Evolutionary conservation across 2,113 vertebrate species (phyloP), one percentile per base, ranked within the genome.

Genomic region (Ariopsis seemanni): DNA sequence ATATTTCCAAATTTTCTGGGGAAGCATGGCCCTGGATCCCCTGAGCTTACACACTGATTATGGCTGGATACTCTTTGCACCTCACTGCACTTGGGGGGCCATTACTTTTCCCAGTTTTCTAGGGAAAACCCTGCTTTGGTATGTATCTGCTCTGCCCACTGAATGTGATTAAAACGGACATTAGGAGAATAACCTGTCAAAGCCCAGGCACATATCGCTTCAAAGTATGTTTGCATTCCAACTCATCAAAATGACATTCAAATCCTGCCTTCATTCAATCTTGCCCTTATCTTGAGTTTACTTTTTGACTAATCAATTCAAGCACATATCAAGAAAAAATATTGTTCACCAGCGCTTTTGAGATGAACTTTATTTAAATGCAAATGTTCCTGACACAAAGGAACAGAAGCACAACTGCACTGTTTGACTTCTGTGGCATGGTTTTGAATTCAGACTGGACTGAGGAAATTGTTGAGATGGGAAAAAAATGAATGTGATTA

Each of bases 361-460:
- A 91, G 65, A 63, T 55, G 48, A 84, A 89, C 90, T 91, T 92
- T 92, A 93, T 93, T 93, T 93, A 93, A 94, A 94, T 94, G 92
- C 91, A 93, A 94, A 93, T 93, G 80, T 86, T 22, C 84, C 88
- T 92, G 91, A 91, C 84, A 92, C 87, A 91, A 89, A 30, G 42
- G 27, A 67, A 34, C 30, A 63, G 67, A 83, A 85, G 65, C 22
- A 30, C 15, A 20, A 55, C 22, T 27, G 48, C 42, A 20, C 79
- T 81, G 25, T 74, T 89, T 82, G 88, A 88, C 87, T 91, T 78
- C 75, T 72, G 65, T n/a, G 22, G 10, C 15, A 71, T 74, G 69
- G 48, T 34, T 30, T 74, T 5, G n/a, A 52, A 22, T 82, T 82
- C 34, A 17, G n/a, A 83, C 79, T 25, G 69, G 20, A 75, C n/a